Base-by-base conservation (phyloP, 2,797 vertebrate genomes). In the Heliangelus exortis region DNA sequence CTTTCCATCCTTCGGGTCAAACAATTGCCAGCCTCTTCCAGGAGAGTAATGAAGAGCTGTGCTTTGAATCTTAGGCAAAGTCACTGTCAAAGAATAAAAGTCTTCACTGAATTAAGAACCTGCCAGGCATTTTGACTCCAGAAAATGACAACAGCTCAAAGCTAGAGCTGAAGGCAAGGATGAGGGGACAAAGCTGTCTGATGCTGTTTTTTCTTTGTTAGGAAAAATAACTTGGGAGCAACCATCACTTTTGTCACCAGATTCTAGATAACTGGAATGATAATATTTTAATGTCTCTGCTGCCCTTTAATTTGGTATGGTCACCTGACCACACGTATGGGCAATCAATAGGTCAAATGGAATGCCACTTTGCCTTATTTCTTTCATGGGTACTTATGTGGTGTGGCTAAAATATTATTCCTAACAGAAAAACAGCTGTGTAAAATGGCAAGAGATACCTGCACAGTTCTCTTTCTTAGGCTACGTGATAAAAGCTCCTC, bases 161-260 rank as follows among this genome's bases (percentile, higher is more conserved):
- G 16, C 15, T 36, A 23, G 9, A 11, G 19, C 41, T 43, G 15
- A 12, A 19, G 3, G 25, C 23, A 28, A 69, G 41, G 13, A 39
- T 3, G 4, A 12, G 2, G 11, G 5, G 4, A 4, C 4, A 15
- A 51, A 41, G 3, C 10, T 54, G 34, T 3, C 4, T 75, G 26
- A 18, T 0, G 10, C 3, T 1, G 1, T 3, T 33, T 22, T n/a
- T 36, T 28, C 9, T 1, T 41, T 55, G 1, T 48, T 55, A 12
- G 54, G 65, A 58, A 88, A 88, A 65, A 36, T 10, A 26, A 10
- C 7, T 31, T 51, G 16, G 55, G 23, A 43, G 2, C 8, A 36
- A 22, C 36, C 12, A 8, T 43, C 14, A 5, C 28, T 79, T 82
- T 23, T 9, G 5, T 50, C 23, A 16, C 34, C 34, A 20, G 33